These are phyloP conservation scores for Palythoa caribaeorum DNA, from an alignment of 92 coral and sea anemone genomes.

Conservation along the genomic window DNA sequence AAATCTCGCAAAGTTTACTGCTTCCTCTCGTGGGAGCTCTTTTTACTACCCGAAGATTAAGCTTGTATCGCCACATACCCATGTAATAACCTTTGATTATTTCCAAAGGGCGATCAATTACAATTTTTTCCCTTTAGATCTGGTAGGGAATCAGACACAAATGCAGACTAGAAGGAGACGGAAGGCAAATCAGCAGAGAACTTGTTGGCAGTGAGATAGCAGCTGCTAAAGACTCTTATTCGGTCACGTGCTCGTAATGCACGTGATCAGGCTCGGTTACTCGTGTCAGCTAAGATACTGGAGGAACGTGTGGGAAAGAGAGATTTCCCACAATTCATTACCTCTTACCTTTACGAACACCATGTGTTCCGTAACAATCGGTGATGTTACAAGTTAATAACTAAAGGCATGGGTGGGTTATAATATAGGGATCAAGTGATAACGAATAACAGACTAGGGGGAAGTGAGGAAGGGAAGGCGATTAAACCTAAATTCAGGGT, in stretches of 20 bases:
- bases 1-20: too few species aligned
- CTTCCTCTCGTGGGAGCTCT: too few species aligned
- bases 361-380: constrained; percentile 44
- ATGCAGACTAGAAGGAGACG: constrained; percentile 75
- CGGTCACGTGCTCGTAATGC: constrained; percentile 44
- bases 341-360: constrained; percentile 82
- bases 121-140: constrained; percentile 32
- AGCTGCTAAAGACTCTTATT: constrained; percentile 45
- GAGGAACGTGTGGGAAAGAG: constrained; percentile 71
- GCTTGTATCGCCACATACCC: not conserved
- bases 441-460: too few species aligned
- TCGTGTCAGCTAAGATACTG: constrained; percentile 67
- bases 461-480: too few species aligned
- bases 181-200: constrained; percentile 69
- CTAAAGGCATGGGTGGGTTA: not conserved
- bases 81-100: too few species aligned
- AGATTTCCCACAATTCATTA: constrained; percentile 84
- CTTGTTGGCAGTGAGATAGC: constrained; percentile 54
- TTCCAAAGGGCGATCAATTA: not conserved
- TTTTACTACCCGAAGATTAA: too few species aligned
- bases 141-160: constrained; percentile 92
- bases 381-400: not conserved
- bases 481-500: too few species aligned
- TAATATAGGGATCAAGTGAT: too few species aligned
- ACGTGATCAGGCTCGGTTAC: constrained; percentile 55